Conservation (phyloP, 2,113 vertebrate genomes). For the Xenopus borealis region DNA sequence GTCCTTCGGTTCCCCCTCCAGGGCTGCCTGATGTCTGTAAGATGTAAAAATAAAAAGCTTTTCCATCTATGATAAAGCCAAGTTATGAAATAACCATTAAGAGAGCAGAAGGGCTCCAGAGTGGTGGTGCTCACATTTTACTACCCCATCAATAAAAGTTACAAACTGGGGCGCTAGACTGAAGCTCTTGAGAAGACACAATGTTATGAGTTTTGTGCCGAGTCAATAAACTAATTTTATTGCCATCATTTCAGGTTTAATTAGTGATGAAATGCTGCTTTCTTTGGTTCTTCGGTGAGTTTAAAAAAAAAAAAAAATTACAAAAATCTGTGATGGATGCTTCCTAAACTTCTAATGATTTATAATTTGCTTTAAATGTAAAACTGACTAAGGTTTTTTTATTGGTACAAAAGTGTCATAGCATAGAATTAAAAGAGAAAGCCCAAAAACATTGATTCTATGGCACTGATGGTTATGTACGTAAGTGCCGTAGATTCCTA, state of each 20-base stretch:
- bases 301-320: too few species aligned
- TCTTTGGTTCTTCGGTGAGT: neutral
- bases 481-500: too few species aligned
- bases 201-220: neutral
- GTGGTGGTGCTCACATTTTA: constrained; percentile 14
- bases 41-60: constrained; percentile 5
- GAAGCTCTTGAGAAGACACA: neutral
- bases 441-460: too few species aligned
- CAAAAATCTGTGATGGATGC: too few species aligned
- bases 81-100: constrained; percentile 29
- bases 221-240: neutral
- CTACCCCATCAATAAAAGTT: constrained; percentile 26
- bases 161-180: constrained; percentile 13
- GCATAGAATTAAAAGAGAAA: too few species aligned
- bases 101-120: constrained; percentile 27
- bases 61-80: neutral
- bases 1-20: constrained; percentile 4
- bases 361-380: too few species aligned
- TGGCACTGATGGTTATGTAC: too few species aligned
- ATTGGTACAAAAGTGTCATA: too few species aligned
- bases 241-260: constrained; percentile 1
- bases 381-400: too few species aligned
- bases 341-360: too few species aligned
- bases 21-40: constrained; percentile 18
- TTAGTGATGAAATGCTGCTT: neutral